Evolutionary conservation across 2,888 invertebrate species (phyloP).

Genomic region (Heteromyza rotundicornis): DNA sequence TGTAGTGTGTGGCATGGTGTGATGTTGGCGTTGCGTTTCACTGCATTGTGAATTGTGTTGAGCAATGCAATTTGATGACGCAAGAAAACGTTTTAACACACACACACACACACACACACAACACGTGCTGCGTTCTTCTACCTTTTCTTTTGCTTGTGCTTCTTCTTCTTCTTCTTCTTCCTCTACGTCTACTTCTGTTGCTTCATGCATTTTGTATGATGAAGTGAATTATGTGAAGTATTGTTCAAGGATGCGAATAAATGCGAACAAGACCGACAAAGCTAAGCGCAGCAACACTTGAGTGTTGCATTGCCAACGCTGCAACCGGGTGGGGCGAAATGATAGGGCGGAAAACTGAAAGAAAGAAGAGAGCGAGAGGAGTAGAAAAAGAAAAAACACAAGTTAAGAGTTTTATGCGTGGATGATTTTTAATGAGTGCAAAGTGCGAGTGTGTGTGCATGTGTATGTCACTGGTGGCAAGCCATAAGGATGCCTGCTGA

Average conservation of each 20-base stretch:
- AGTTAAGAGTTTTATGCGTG: conserved; percentile 3
- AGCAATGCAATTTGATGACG: conserved; percentile 2
- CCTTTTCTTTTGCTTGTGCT: background rate
- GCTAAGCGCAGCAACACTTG: background rate
- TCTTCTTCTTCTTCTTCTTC: background rate
- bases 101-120: too few species aligned
- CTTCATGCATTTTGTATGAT: conserved; percentile 9
- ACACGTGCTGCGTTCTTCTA: background rate
- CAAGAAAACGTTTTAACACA: background rate
- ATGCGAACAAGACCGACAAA: conserved; percentile 14
- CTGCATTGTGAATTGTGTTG: background rate
- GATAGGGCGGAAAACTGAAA: background rate
- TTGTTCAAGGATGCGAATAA: conserved; percentile 37
- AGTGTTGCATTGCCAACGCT: background rate
- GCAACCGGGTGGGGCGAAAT: background rate
- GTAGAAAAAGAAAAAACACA: background rate
- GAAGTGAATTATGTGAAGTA: conserved; percentile 31
- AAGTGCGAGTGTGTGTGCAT: background rate
- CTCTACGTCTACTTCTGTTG: background rate
- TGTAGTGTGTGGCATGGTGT: background rate
- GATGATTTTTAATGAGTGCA: conserved; percentile 4
- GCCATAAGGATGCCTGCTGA: too few species aligned
- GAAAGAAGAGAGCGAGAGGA: too few species aligned
- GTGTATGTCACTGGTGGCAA: background rate
- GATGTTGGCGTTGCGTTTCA: background rate